Evolutionary conservation across 2,797 vertebrate species (phyloP), one percentile per base, ranked within the genome.

Genomic region (Carduelis carduelis): DNA sequence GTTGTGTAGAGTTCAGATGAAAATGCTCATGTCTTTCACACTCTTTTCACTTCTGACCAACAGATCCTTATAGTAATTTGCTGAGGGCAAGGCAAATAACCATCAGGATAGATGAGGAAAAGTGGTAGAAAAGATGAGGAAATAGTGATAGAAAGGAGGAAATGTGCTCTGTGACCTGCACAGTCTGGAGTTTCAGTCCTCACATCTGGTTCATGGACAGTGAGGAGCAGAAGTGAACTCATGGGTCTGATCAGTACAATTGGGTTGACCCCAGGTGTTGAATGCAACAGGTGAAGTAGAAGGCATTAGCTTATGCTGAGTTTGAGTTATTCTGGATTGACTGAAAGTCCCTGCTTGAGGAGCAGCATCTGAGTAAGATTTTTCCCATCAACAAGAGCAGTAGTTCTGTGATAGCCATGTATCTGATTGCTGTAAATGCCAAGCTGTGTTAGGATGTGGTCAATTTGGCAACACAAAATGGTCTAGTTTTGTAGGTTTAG

Each of bases 251-350:
- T 55, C 18, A 27, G 15, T 2, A 0, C 20, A 11, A 17, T 11
- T 32, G 18, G 8, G 32, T 70, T 85, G 26, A 55, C n/a, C 14
- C 16, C n/a, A n/a, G 35, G 15, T 75, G 6, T 70, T 44, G 27
- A 63, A 6, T 35, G 24, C 52, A 77, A 11, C 15, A 22, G 17
- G 16, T 44, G 28, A 55, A 59, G n/a, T 37, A 28, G 60, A 88
- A 55, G 14, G 9, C 26, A 37, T 49, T 43, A 0, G 1, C 24
- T 70, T 61, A 61, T 0, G 0, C 24, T 47, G 59, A 34, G 10
- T n/a, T 35, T 37, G 32, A 66, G 14, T 80, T 83, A 17, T 15
- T 80, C 28, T 47, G 37, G 37, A 12, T 27, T 28, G 15, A 61
- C 10, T 61, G 26, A 20, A 68, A 57, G n/a, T 44, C n/a, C 24